Conservation (phyloP, 23 tunicate species). For the Trididemnum clinides region DNA sequence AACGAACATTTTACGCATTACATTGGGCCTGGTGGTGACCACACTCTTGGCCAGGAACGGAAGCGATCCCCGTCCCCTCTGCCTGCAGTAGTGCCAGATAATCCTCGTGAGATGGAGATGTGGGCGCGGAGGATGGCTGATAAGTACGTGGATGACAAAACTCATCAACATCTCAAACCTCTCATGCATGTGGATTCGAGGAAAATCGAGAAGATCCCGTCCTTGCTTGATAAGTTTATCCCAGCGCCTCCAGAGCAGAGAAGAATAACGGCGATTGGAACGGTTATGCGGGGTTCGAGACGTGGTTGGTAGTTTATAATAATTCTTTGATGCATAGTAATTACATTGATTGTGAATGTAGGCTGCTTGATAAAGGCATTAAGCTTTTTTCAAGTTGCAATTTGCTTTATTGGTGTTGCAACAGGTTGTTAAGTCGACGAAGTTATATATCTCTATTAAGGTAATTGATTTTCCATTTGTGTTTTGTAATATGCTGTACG, state of each 20-base stretch:
- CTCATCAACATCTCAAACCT: background rate
- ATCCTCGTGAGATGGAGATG: constrained; percentile 66
- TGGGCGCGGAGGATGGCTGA: constrained; percentile 76
- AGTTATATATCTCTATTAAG: too few relatives aligned
- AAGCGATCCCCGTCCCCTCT: constrained; percentile 50
- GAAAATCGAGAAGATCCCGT: constrained; percentile 30
- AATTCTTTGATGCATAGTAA: too few relatives aligned
- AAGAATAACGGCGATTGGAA: background rate
- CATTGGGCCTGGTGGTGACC: constrained; percentile 92
- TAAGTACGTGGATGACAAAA: constrained; percentile 27
- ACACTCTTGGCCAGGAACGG: constrained; percentile 17
- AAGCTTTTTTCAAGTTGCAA: too few relatives aligned
- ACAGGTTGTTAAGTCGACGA: background rate
- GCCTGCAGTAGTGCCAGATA: constrained; percentile 53
- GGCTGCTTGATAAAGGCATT: too few relatives aligned
- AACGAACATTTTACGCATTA: constrained; percentile 17
- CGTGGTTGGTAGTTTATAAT: too few relatives aligned
- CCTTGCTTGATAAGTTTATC: constrained; percentile 23
- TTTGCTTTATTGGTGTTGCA: background rate
- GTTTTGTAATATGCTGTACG: too few relatives aligned
- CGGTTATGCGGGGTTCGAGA: constrained; percentile 1
- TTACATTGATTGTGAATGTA: too few relatives aligned
- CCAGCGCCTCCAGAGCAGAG: constrained; percentile 19
- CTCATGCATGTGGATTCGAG: background rate
- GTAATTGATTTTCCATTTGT: too few relatives aligned